phyloP scores from a whole-genome alignment of 2,113 vertebrate species.

The Coracopsis vasa region DNA sequence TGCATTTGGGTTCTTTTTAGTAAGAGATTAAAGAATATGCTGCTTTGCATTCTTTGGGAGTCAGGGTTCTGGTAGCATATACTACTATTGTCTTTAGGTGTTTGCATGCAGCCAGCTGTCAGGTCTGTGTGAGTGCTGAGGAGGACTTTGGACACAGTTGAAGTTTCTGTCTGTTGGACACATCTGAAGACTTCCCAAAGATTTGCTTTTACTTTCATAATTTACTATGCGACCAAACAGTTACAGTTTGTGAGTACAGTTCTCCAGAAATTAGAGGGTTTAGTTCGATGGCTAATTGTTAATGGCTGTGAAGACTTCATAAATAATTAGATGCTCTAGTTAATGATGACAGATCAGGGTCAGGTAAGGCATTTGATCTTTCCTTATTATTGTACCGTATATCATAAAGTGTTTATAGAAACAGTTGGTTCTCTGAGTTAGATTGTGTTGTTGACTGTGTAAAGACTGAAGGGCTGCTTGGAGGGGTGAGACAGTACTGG shows the following conservation, averaged over 20 bases:
- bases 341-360: background rate
- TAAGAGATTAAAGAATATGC: slow-evolving; percentile 16
- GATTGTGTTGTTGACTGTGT: background rate
- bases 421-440: background rate
- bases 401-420: background rate
- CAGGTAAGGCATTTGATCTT: background rate
- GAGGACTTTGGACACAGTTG: background rate
- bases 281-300: background rate
- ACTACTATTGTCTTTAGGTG: background rate
- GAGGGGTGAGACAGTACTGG: background rate
- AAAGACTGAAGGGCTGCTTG: background rate
- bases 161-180: background rate
- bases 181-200: background rate
- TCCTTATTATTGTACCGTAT: background rate
- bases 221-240: background rate
- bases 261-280: background rate
- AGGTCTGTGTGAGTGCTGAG: background rate
- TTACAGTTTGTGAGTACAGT: background rate
- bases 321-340: background rate
- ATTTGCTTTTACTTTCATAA: background rate
- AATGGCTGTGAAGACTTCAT: background rate
- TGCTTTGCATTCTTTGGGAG: background rate
- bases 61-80: background rate
- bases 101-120: background rate
- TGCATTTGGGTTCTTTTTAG: background rate